A percentile compares a stretch with the other conserved stretches of the same genome.
phyloP scores from a whole-genome alignment of 2,888 invertebrate species.

The Shargacucullia verbasci region DNA sequence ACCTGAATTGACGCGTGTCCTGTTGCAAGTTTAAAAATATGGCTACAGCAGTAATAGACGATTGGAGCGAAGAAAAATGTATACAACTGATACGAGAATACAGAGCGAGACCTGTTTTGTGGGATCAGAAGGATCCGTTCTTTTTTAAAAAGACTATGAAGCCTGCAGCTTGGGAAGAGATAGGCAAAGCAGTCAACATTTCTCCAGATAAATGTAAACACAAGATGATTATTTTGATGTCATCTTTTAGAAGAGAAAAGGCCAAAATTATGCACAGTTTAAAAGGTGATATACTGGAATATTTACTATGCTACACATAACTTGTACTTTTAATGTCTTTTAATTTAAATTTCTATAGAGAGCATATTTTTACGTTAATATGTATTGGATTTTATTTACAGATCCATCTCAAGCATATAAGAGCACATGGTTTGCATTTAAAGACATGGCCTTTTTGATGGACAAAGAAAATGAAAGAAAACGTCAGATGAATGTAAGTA shows the following conservation, averaged over 20 bases:
- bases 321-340: not conserved
- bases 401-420: conserved; percentile 49
- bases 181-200: conserved; percentile 55
- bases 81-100: conserved; percentile 66
- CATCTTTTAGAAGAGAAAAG: conserved; percentile 71
- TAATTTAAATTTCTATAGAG: too few species aligned
- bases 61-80: conserved; percentile 67
- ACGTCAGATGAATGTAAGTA: conserved; percentile 51
- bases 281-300: conserved; percentile 38
- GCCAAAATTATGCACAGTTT: conserved; percentile 59
- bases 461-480: conserved; percentile 62
- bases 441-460: conserved; percentile 67
- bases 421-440: conserved; percentile 69
- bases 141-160: conserved; percentile 65
- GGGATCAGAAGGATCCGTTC: conserved; percentile 61
- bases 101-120: conserved; percentile 60
- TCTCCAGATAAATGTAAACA: conserved; percentile 61
- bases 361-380: too few species aligned
- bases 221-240: conserved; percentile 67
- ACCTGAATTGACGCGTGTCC: conserved; percentile 59
- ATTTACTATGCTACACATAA: not conserved
- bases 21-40: conserved; percentile 56
- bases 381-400: conserved; percentile 36
- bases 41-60: conserved; percentile 49
- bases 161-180: conserved; percentile 61